Base-by-base conservation (phyloP, 2,797 vertebrate genomes). In the Molossus alvarezi region DNA sequence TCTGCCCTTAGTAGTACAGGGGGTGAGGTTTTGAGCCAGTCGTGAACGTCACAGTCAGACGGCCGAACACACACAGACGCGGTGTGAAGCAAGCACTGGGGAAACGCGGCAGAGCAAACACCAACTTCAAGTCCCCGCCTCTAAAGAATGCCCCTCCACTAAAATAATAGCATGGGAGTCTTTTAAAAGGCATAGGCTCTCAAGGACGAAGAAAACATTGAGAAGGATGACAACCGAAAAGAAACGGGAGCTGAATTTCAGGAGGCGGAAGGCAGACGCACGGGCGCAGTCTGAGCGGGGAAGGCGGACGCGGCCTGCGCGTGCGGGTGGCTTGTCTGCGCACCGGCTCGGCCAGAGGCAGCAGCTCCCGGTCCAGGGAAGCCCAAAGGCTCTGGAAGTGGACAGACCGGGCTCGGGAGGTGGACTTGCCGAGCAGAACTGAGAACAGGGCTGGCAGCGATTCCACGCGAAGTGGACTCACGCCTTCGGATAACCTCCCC, bases 141-240 rank as follows among this genome's bases (percentile, higher is more conserved):
- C 89, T 33, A 6, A 45, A 45, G 41, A 45, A 45, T 90, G 71
- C 88, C 94, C 77, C 3, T 10, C 53, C 11, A 33, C 21, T 41
- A 76, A 92, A 90, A 82, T 60, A 88, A 90, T 21, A 45, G n/a
- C 10, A 73, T 6, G 18, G 15, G 25, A 91, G 65, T 72, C 82
- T 88, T 95, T 82, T 48, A 45, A 76, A 76, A 83, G 37, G 41
- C 37, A 91, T 3, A n/a, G 69, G 33, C 25, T 71, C 12, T 75
- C 23, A 83, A 53, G 41, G n/a, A 88, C 60, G 71, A 86, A 57
- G 87, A 15, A 41, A 72, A 77, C 90, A 96, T 0, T 11, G 9
- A 45, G 41, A 82, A 41, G 53, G 58, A 76, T 37, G 71, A 48
- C 71, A 76, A 71, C 0, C 48, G 69, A 55, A 95, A 69, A 80